A percentile compares a stretch with the other conserved stretches of the same genome.
Evolutionary conservation across 64 coral and sea anemone species (phyloP).

Genomic region (Anthopleura sola): DNA sequence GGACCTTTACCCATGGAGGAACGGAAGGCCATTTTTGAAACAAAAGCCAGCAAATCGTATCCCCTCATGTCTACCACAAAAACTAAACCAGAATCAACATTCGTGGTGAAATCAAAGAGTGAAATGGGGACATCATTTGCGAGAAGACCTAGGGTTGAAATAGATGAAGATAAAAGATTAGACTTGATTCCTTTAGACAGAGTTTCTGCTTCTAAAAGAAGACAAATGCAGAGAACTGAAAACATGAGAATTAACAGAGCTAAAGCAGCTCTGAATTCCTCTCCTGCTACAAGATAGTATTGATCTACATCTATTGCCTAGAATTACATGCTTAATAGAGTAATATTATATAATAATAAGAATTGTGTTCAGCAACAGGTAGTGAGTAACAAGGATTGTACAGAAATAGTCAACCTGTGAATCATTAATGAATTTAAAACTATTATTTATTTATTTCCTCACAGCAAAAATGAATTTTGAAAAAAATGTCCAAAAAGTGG

Average conservation of each 20-base stretch:
- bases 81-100: conserved; percentile 22
- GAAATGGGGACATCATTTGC: conserved; percentile 26
- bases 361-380: background rate
- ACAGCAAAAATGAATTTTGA: no score
- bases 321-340: no score
- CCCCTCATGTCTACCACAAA: conserved; percentile 5
- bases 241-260: conserved; percentile 36
- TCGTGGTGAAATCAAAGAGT: conserved; percentile 52
- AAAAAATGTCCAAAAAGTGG: no score
- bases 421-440: no score
- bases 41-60: conserved; percentile 23
- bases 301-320: background rate
- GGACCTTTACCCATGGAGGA: conserved; percentile 68
- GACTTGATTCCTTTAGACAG: conserved; percentile 91
- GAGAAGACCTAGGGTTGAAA: background rate
- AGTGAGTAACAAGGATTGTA: background rate
- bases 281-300: conserved; percentile 5
- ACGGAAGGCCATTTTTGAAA: conserved; percentile 30
- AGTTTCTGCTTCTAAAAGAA: conserved; percentile 66
- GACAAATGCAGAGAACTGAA: conserved; percentile 61
- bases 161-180: conserved; percentile 56
- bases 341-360: no score
- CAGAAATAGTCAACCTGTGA: no score
- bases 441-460: no score
- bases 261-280: background rate